Base-by-base conservation (phyloP, 2,797 vertebrate genomes). In the Sebastes cheni region DNA sequence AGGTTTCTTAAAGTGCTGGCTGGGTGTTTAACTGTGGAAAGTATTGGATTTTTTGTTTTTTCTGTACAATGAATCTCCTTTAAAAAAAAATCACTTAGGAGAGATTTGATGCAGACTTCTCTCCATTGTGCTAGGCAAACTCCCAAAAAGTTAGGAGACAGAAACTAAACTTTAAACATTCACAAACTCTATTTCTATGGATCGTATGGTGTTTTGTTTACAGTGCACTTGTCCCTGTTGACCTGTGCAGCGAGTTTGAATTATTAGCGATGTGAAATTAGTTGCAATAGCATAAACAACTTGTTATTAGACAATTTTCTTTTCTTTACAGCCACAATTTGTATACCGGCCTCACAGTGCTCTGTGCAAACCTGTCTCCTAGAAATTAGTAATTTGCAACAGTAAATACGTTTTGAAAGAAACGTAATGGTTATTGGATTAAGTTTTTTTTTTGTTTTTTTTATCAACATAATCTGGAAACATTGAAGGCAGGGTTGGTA, bases 1-100 rank as follows among this genome's bases (percentile, higher is more conserved):
- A 80, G 54, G 11, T 67, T 85, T 79, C 29, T 56, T 29, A 56
- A 77, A 87, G 76, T 67, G 56, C 39, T n/a, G 32, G 50, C 30
- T 66, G 22, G 42, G 27, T 75, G 62, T 83, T 83, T 75, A 72
- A 71, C 80, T 67, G 39, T 50, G 11, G 12, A 80, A 69, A 32
- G 22, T 36, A 22, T 69, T 46, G 27, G 61, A 62, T 42, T 55
- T 7, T 75, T 14, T 12, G 1, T 39, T 36, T 27, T 61, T 69
- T 60, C n/a, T 27, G 13, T 56, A 58, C 32, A 72, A 76, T 67
- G 39, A 59, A 69, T 76, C 8, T 39, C 29, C 23, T 72, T 52
- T 46, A 39, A 39, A 50, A 75, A 75, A 65, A 66, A 55, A 65
- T 42, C 4, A 52, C 29, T 29, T 8, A 18, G 34, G 20, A 46